Evolutionary conservation across 1,140 invertebrate species (phyloP), one percentile per base, ranked within the genome.

Genomic region (Marisa cornuarietis): DNA sequence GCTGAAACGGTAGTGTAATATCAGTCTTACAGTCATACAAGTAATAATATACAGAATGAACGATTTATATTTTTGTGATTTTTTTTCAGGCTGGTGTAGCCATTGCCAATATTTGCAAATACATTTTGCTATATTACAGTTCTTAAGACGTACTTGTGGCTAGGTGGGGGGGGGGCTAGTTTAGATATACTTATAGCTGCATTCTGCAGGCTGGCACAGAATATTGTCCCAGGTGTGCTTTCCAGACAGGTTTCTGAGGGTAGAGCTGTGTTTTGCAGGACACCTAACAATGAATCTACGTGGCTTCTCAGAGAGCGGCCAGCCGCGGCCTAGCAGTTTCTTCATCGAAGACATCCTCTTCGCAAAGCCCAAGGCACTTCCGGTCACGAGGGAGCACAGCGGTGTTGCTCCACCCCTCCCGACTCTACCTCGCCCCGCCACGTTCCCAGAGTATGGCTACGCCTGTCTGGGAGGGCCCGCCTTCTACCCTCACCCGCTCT

Each of bases 291-390:
- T 81, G 80, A 81, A 78, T 24, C 49, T 81, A n/a, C 72, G 78
- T 31, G 66, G 69, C 20, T 84, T 79, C 66, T 73, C 83, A 5
- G 83, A 54, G 62, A 62, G 16, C 80, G 87, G 74, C 78, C 84
- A 65, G 86, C 84, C 18, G 95, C 95, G 76, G 24, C 76, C 62
- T 49, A 77, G 76, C 76, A 77, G 76, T 24, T 95, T 95, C 90
- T 91, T 96, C 80, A 95, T 96, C 83, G 94, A 96, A 85, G 95
- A 96, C 84, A 96, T 96, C 78, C 90, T 96, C 4, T 95, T 94
- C 79, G 92, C 88, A 81, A 90, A 95, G 65, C 91, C 92, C 20
- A 92, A 92, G 86, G 86, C 84, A 76, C 78, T 83, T 73, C 85
- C 79, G 5, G 76, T 68, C 7, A 26, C 76, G 42, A 20, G 76